phyloP scores from a whole-genome alignment of 2,797 vertebrate genomes.

The Hapalemur alaotrensis region DNA sequence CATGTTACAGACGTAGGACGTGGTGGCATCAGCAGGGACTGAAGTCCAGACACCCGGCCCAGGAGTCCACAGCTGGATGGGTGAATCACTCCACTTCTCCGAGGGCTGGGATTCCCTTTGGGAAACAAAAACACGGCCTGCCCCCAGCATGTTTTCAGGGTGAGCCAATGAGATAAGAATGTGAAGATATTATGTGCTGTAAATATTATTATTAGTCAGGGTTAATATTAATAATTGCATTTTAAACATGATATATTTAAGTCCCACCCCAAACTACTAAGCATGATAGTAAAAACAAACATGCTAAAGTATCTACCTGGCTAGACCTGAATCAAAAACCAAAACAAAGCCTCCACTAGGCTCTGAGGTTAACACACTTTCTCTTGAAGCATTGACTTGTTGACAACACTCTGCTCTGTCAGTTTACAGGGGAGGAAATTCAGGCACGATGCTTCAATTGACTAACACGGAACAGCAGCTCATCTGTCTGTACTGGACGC shows the following conservation, averaged over 20 bases:
- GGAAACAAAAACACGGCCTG: not conserved
- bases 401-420: not conserved
- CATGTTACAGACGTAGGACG: not conserved
- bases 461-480: not conserved
- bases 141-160: not conserved
- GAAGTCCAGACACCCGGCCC: not conserved
- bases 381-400: not conserved
- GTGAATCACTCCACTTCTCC: not conserved
- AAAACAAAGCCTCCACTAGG: not conserved
- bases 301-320: not conserved
- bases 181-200: not conserved
- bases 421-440: not conserved
- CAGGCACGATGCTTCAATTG: not conserved
- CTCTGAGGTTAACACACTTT: not conserved
- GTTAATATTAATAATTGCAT: not conserved
- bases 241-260: not conserved
- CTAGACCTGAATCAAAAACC: not conserved
- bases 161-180: not conserved
- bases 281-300: not conserved
- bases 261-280: not conserved
- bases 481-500: fast-evolving
- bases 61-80: not conserved
- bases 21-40: fast-evolving
- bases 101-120: not conserved
- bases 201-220: not conserved